Base-by-base conservation (phyloP, 1,140 invertebrate species). In the Caenorhabditis tropicalis region DNA sequence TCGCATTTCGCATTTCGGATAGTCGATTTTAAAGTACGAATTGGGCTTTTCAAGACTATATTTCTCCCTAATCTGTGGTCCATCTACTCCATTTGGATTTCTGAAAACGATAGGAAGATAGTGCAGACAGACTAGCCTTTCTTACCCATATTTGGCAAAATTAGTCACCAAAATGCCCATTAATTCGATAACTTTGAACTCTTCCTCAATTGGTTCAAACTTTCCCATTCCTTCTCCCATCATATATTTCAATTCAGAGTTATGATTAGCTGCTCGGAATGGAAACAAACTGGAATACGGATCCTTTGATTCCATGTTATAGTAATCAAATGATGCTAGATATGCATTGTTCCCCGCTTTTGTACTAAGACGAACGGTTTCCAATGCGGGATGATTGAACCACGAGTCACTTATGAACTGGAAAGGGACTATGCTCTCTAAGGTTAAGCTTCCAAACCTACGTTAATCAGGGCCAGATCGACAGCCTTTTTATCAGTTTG, bases 81-180 rank as follows among this genome's bases (percentile, higher is more conserved):
- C 58, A 36, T 21, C 9, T 3, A 1, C 19, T 1, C 29, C 31
- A 31, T 65, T 65, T 12, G 58, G 58, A 16, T 65, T 65, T 16
- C 58, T 65, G 16, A 36, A 65, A 56, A 43, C 12, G 39, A 43
- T 12, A 43, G 39, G 5, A 43, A 12, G 39, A 43, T 5, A 12
- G 39, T 43, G 39, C n/a, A n/a, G n/a, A n/a, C n/a, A n/a, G n/a
- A n/a, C n/a, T n/a, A n/a, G n/a, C n/a, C n/a, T n/a, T n/a, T n/a
- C 60, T 82, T 7, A 83, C 82, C 88, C 88, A 86, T 82, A 88
- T 87, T 88, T 88, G 4, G 88, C 88, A 74, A 88, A 88, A 48
- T 88, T 88, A 15, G 88, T 87, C 1, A 74, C 83, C 12, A 83
- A 60, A 9, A 27, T 84, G 21, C 85, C 49, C 31, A 65, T 81